These are phyloP conservation scores for human (Homo sapiens) DNA, from an alignment of 2,113 vertebrate genomes.

Conservation along the genomic window DNA sequence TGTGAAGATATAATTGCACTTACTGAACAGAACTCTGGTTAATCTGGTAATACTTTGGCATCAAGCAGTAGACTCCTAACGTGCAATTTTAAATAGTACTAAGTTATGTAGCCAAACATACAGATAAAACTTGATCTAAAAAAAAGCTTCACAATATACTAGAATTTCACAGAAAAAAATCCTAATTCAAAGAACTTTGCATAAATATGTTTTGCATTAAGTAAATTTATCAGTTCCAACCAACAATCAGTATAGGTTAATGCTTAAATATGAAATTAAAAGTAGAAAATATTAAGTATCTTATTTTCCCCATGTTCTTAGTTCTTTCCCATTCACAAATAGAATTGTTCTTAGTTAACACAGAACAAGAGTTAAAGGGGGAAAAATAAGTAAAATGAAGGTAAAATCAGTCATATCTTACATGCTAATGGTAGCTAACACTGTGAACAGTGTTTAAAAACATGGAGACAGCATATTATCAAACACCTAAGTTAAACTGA, in stretches of 20 bases:
- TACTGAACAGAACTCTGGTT: neutral
- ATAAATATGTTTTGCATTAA: neutral
- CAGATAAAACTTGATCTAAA: neutral
- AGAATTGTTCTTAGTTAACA: neutral
- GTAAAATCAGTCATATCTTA: neutral
- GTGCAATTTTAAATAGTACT: neutral
- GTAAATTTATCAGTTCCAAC: neutral
- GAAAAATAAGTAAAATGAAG: neutral
- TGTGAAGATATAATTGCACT: neutral
- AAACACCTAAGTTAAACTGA: neutral
- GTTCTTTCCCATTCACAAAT: neutral
- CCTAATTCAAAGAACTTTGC: neutral
- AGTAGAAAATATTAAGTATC: neutral
- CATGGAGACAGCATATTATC: neutral
- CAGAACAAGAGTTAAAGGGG: neutral
- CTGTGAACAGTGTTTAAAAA: neutral
- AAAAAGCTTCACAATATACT: neutral
- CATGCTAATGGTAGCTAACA: neutral
- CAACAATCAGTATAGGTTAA: neutral
- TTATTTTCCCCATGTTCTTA: neutral
- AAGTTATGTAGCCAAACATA: neutral
- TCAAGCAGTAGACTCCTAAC: neutral
- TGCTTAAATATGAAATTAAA: slow-evolving; percentile 21
- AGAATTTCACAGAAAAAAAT: neutral
- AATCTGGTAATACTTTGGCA: neutral